These are phyloP conservation scores for Tenthredo mesomela DNA, from an alignment of 2,888 invertebrate genomes.

Conservation along the genomic window DNA sequence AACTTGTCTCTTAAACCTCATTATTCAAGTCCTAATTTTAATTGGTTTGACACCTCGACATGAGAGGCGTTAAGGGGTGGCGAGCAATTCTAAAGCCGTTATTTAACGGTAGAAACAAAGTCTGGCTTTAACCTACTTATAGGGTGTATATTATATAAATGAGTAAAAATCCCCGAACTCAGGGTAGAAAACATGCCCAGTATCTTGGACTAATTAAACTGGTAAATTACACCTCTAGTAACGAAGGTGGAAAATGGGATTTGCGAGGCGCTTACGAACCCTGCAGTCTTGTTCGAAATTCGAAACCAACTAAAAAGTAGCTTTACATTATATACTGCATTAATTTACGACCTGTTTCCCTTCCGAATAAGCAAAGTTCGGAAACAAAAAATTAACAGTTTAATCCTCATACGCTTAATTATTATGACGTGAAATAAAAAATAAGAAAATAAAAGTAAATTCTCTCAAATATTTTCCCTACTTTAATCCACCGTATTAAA, in stretches of 20 bases:
- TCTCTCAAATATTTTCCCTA: not conserved
- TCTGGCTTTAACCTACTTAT: conserved; percentile 12
- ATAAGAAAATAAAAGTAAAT: not conserved
- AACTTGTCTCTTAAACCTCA: conserved; percentile 33
- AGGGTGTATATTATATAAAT: conserved; percentile 25
- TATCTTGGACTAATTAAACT: conserved; percentile 36
- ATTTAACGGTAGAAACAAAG: not conserved
- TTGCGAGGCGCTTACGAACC: not conserved
- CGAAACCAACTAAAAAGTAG: not conserved
- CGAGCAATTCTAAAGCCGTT: not conserved
- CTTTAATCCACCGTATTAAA: not conserved
- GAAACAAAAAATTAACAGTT: not conserved
- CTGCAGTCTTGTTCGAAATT: not conserved
- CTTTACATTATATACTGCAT: not conserved
- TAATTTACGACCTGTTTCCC: not conserved
- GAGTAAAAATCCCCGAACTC: not conserved
- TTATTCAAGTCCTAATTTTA: conserved; percentile 45
- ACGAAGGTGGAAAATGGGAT: conserved; percentile 3
- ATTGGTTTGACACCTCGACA: conserved; percentile 42
- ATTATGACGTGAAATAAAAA: not conserved
- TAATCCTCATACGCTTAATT: not conserved
- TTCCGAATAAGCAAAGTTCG: not conserved
- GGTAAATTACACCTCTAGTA: not conserved
- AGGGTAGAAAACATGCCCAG: not conserved
- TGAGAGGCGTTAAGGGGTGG: not conserved